Conservation (phyloP, 2,888 invertebrate species). For the Emmelina monodactyla region DNA sequence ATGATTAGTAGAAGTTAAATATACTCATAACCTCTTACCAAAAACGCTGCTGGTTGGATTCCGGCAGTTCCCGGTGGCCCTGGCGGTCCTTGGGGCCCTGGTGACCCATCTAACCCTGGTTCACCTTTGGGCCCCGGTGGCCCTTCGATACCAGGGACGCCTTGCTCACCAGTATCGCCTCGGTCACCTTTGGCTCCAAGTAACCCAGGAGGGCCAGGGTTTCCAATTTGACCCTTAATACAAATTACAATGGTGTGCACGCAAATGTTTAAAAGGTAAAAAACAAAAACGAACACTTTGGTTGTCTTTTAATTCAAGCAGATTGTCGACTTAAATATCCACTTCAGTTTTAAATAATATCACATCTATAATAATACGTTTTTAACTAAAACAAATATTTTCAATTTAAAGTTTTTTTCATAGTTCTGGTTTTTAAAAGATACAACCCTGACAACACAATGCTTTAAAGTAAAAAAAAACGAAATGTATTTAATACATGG, state of each 20-base stretch:
- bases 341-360: no score
- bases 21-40: no score
- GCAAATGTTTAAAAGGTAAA: neutral
- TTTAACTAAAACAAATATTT: no score
- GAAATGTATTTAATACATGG: neutral
- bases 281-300: no score
- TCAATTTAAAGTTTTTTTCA: no score
- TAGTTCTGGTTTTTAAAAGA: no score
- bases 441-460: neutral
- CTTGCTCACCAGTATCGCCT: slow-evolving; percentile 73
- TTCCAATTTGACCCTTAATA: slow-evolving; percentile 25
- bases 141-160: slow-evolving; percentile 42
- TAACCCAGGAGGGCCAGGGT: slow-evolving; percentile 29
- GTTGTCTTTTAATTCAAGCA: no score
- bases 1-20: no score
- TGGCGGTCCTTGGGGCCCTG: slow-evolving; percentile 69
- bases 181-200: slow-evolving; percentile 64
- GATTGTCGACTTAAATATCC: no score
- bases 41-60: slow-evolving; percentile 25
- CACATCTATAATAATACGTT: no score
- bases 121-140: slow-evolving; percentile 75
- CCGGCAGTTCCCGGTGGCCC: slow-evolving; percentile 69
- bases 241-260: neutral
- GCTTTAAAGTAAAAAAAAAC: neutral
- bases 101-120: slow-evolving; percentile 69